A percentile compares a stretch with the other conserved stretches of the same genome.
phyloP scores from a whole-genome alignment of 2,797 vertebrate genomes.

The Pseudomugil gertrudae region DNA sequence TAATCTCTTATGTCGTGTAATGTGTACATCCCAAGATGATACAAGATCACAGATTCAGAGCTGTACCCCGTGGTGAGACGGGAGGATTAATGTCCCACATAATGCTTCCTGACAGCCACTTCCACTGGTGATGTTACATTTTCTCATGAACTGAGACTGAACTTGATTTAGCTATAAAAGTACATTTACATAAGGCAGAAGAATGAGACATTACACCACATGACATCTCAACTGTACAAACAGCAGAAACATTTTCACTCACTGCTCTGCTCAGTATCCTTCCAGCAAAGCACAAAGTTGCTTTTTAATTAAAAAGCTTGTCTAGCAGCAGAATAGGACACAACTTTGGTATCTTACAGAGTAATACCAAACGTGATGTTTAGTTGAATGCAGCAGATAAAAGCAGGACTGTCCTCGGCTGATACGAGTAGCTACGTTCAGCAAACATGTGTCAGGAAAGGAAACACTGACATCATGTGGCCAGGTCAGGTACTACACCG shows the following conservation, averaged over 20 bases:
- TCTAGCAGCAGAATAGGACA: not conserved
- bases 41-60: constrained; percentile 58
- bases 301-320: not conserved
- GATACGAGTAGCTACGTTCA: not conserved
- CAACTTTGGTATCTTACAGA: not conserved
- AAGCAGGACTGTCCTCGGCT: too few relatives aligned
- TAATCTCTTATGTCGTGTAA: constrained; percentile 54
- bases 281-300: not conserved
- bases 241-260: not conserved
- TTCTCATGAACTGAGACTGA: constrained; percentile 58
- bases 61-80: constrained; percentile 55
- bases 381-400: not conserved
- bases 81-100: constrained; percentile 40
- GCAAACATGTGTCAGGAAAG: constrained; percentile 37
- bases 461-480: constrained; percentile 81
- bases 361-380: not conserved
- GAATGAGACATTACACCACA: constrained; percentile 26
- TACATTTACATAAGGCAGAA: constrained; percentile 39
- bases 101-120: constrained; percentile 36
- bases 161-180: constrained; percentile 35
- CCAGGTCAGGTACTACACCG: constrained; percentile 16
- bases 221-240: too few relatives aligned
- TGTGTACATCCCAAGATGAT: constrained; percentile 61
- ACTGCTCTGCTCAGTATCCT: not conserved
- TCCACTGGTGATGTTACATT: constrained; percentile 54